phyloP scores from a whole-genome alignment of 2,797 vertebrate genomes.

The Rhynchotus rufescens region DNA sequence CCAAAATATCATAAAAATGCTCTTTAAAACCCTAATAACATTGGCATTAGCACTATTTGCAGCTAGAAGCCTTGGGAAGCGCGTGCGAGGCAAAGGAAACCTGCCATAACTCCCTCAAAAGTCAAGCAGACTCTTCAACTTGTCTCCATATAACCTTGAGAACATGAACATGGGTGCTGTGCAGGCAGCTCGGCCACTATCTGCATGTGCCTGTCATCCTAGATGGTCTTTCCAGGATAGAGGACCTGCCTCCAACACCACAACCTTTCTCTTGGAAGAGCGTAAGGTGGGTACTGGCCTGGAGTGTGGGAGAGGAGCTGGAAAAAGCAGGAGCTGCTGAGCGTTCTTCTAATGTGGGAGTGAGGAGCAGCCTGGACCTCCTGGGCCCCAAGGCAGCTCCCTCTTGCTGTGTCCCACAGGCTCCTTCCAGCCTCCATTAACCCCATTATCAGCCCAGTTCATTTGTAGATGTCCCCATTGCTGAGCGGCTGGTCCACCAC shows the following conservation, averaged over 20 bases:
- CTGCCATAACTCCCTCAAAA: background rate
- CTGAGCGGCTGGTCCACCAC: background rate
- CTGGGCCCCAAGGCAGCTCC: background rate
- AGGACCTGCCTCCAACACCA: background rate
- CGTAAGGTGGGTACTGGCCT: background rate
- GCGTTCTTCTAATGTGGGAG: background rate
- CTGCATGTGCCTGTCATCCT: fast-evolving
- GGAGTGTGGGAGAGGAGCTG: background rate
- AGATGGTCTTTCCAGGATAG: background rate
- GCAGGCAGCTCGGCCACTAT: background rate
- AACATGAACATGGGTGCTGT: background rate
- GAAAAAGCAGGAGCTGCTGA: background rate
- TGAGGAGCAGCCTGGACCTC: background rate
- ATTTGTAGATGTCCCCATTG: background rate
- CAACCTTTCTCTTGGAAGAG: background rate
- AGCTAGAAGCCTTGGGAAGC: slow-evolving; percentile 5
- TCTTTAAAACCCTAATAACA: slow-evolving; percentile 11
- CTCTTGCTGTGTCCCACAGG: background rate
- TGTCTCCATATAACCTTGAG: background rate
- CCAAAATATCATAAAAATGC: slow-evolving; percentile 1
- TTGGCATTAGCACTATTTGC: background rate
- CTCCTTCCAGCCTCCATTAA: background rate
- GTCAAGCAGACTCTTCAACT: background rate
- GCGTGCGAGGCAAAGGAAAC: background rate
- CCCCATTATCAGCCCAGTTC: background rate